Conservation (phyloP, 2,797 vertebrate genomes). For the Martes flavigula region DNA sequence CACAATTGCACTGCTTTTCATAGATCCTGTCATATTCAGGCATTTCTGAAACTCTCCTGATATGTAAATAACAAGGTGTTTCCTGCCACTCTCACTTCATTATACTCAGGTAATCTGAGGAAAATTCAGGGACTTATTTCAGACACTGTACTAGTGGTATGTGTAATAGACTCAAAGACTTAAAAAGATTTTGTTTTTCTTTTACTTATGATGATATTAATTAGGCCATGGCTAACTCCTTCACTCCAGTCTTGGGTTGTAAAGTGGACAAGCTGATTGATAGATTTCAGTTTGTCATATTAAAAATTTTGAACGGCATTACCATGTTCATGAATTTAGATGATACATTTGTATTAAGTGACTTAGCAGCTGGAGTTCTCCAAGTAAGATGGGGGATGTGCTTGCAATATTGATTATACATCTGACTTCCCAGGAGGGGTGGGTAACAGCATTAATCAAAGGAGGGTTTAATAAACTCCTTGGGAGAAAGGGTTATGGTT, state of each 20-base stretch:
- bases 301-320: conserved; percentile 64
- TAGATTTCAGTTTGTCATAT: conserved; percentile 65
- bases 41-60: neutral
- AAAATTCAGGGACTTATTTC: neutral
- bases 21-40: neutral
- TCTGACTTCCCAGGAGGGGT: conserved; percentile 49
- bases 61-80: neutral
- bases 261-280: conserved; percentile 45
- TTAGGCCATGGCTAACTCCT: neutral
- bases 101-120: neutral
- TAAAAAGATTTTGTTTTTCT: neutral
- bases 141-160: neutral
- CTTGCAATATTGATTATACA: conserved; percentile 50
- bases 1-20: neutral
- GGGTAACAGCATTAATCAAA: conserved; percentile 67
- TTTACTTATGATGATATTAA: neutral
- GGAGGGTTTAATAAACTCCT: conserved; percentile 76
- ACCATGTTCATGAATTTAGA: conserved; percentile 65
- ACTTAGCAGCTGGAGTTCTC: conserved; percentile 48
- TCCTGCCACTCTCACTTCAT: neutral
- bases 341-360: conserved; percentile 63
- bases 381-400: neutral
- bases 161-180: neutral
- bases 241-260: neutral
- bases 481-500: conserved; percentile 59